Percentiles rank a stretch among this genome's conserved stretches.
phyloP scores from a whole-genome alignment of 2,888 invertebrate species.

The Clusia tigrina region DNA sequence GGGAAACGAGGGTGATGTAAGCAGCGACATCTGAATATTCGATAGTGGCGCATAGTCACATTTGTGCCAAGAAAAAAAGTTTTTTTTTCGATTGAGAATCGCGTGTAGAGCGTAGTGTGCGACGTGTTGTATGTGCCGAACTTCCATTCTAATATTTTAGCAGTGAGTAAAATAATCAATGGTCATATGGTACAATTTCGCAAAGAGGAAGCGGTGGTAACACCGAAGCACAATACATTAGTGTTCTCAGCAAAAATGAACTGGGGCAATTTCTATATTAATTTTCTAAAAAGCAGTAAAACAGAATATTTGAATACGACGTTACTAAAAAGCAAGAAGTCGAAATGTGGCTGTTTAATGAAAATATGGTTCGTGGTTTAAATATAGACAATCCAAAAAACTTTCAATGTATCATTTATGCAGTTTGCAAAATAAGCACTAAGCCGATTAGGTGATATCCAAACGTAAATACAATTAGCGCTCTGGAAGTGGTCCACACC shows the following conservation, averaged over 20 bases:
- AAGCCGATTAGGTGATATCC: conserved; percentile 18
- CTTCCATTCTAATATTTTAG: conserved; percentile 20
- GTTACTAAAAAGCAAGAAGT: too few species aligned
- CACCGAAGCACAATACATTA: too few species aligned
- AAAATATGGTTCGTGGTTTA: too few species aligned
- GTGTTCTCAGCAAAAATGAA: too few species aligned
- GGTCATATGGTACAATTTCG: conserved; percentile 19
- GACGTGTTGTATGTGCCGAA: conserved; percentile 17
- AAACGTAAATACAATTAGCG: conserved; percentile 6
- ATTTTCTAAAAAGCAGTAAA: conserved; percentile 1
- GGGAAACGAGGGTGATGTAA: too few species aligned
- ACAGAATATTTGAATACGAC: neutral
- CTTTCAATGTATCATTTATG: conserved; percentile 5
- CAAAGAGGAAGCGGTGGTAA: conserved; percentile 16
- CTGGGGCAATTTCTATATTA: conserved; percentile 17
- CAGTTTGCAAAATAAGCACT: conserved; percentile 18
- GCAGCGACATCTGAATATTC: too few species aligned
- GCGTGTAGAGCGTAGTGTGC: too few species aligned
- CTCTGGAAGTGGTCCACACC: conserved; percentile 24
- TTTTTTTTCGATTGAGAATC: too few species aligned
- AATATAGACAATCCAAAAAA: conserved; percentile 10
- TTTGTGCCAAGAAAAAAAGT: too few species aligned
- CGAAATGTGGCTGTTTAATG: too few species aligned
- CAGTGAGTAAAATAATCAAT: conserved; percentile 20
- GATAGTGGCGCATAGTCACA: too few species aligned